Base-by-base conservation (phyloP, 2,888 invertebrate genomes). In the Pyrrhosoma nymphula region DNA sequence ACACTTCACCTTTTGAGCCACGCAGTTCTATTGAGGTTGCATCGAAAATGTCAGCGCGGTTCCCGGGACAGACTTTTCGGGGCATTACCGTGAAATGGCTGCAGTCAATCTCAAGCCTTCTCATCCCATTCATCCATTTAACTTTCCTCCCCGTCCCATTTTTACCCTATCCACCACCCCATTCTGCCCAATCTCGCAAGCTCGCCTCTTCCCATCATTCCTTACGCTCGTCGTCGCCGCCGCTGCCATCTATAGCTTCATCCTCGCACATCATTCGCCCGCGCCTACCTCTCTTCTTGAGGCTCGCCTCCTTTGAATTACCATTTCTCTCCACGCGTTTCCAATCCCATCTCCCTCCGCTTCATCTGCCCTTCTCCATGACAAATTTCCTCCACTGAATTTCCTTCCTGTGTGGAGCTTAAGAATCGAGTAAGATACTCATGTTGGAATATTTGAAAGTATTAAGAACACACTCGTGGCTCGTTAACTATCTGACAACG, bases 61-160 rank as follows among this genome's bases (percentile, higher is more conserved):
- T 89, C 89, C 55, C 56, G 39, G 14, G 56, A 55, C n/a, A 55
- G 89, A 56, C 55, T 35, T 35, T 14, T 82, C 16, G 14, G 89
- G 89, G 89, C 89, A 56, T 89, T 47, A 56, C 89, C 89, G 55
- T n/a, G 89, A 89, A 89, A 89, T 89, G 89, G 89, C 89, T 89
- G 55, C 89, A 47, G 55, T 89, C 89, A 89, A 89, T 89, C 89
- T 89, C 89, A 3, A 26, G n/a, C 39, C 35, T n/a, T 69, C 69
- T 93, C 69, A 63, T n/a, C 69, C 93, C 69, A 93, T 69, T 93
- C 39, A 47, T 75, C 47, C 93, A 56, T 56, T 89, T 89, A 23
- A 56, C 89, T 47, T 23, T 69, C 69, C 47, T 26, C 35, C 47
- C 23, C 35, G 26, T 23, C 4, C 60, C 90, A 20, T 35, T 35